Evolutionary conservation across 2,113 vertebrate genomes (phyloP).

Genomic region (Alectura lathami): DNA sequence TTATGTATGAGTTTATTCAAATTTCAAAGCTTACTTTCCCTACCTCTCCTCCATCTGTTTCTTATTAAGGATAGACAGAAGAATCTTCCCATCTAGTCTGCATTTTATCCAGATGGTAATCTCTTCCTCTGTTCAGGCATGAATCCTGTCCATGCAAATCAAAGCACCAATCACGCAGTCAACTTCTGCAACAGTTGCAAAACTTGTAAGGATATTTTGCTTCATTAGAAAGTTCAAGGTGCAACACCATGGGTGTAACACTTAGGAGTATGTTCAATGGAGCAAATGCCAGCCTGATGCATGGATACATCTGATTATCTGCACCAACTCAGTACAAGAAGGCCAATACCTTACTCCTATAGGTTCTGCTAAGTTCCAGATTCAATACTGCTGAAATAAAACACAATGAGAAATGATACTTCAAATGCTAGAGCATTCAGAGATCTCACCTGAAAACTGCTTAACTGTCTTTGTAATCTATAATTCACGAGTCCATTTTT

Average conservation of each 20-base stretch:
- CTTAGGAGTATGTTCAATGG: not conserved
- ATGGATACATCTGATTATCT: not conserved
- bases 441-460: not conserved
- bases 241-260: not conserved
- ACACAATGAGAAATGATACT: not conserved
- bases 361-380: not conserved
- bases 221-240: not conserved
- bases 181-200: not conserved
- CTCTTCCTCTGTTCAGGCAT: not conserved
- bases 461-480: not conserved
- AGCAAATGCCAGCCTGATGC: not conserved
- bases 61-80: not conserved
- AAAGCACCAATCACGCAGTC: not conserved
- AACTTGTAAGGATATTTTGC: not conserved
- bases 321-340: not conserved
- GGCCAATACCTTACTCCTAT: not conserved
- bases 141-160: not conserved
- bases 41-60: not conserved
- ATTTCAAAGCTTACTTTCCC: slow-evolving; percentile 14
- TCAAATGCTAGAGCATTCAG: not conserved
- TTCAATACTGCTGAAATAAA: not conserved
- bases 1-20: not conserved
- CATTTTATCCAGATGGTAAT: not conserved
- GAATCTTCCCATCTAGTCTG: not conserved
- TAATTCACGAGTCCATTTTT: not conserved